Conservation (phyloP, 1,140 invertebrate species). For the Aphidius gifuensis region DNA sequence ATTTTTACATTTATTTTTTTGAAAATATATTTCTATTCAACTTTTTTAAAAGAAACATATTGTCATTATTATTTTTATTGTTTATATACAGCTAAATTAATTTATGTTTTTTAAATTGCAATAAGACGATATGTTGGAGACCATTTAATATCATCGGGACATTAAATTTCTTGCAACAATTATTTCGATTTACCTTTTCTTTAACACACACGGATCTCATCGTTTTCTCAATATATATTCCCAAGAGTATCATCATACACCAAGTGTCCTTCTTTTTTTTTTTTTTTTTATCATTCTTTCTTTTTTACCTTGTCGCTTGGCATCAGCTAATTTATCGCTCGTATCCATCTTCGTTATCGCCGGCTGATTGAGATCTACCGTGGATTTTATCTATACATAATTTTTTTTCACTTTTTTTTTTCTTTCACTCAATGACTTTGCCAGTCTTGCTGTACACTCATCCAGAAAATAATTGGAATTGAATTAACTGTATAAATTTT, state of each 20-base stretch:
- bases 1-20: background rate
- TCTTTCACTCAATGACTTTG: background rate
- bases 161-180: constrained; percentile 19
- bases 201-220: constrained; percentile 19
- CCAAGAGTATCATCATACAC: constrained; percentile 18
- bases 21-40: too few species aligned
- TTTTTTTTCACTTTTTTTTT: background rate
- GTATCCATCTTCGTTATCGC: constrained; percentile 22
- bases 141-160: constrained; percentile 13
- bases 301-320: background rate
- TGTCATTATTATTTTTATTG: background rate
- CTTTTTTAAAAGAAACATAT: too few species aligned
- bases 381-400: background rate
- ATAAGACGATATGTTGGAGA: constrained; percentile 4
- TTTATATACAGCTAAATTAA: background rate
- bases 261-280: background rate
- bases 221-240: constrained; percentile 20
- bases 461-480: too few species aligned
- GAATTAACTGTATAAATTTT: too few species aligned
- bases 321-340: constrained; percentile 21
- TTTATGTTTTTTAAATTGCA: too few species aligned
- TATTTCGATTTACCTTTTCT: constrained; percentile 3
- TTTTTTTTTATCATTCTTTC: background rate
- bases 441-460: too few species aligned
- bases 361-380: constrained; percentile 24